These are phyloP conservation scores for Limanda limanda DNA, from an alignment of 2,113 vertebrate genomes.

Conservation along the genomic window DNA sequence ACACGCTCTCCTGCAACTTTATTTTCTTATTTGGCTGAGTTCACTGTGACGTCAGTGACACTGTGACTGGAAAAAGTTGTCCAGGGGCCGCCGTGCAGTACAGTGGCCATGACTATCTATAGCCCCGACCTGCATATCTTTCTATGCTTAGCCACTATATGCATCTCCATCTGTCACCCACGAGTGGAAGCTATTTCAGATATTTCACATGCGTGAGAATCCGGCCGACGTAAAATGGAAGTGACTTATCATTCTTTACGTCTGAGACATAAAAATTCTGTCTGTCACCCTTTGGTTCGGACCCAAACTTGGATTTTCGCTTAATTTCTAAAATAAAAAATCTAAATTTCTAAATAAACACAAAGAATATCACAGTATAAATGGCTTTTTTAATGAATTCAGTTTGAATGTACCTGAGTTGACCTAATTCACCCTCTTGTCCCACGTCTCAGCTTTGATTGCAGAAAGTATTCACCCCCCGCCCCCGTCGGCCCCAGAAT, in stretches of 20 bases:
- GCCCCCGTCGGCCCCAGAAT: constrained; percentile 49
- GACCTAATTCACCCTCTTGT: constrained; percentile 33
- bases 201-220: constrained; percentile 58
- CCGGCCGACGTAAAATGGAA: constrained; percentile 6
- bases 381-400: background rate
- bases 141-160: constrained; percentile 71
- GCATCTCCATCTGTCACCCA: constrained; percentile 69
- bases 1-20: no score
- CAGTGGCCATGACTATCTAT: constrained; percentile 65
- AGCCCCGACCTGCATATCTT: constrained; percentile 72
- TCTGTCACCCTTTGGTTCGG: background rate
- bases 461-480: constrained; percentile 37
- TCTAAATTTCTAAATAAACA: background rate
- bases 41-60: constrained; percentile 17
- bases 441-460: constrained; percentile 10
- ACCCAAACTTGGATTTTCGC: background rate
- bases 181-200: constrained; percentile 65
- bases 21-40: no score
- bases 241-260: background rate
- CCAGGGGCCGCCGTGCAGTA: constrained; percentile 37
- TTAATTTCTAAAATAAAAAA: background rate
- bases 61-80: constrained; percentile 61
- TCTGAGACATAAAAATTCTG: background rate
- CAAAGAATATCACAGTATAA: background rate
- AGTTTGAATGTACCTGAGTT: constrained; percentile 29